Evolutionary conservation across 2,113 vertebrate genomes (phyloP), one percentile per base, ranked within the genome.

Genomic region (Paradisaea rubra): DNA sequence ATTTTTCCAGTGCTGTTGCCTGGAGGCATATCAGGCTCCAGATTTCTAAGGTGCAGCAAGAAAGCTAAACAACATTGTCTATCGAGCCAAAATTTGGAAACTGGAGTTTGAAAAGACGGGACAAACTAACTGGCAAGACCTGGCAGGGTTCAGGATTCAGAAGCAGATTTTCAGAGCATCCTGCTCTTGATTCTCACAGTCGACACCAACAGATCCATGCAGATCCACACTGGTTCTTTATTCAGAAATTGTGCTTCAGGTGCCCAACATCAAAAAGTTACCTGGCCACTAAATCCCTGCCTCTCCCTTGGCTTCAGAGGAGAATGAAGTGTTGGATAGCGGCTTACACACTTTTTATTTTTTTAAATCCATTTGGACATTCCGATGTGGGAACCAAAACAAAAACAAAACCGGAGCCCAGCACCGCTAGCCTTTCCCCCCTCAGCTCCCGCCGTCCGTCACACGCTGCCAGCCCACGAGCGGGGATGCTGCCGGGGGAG

Each of bases 271-370:
- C 39, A 37, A 21, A 31, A 93, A 85, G 53, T 94, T 82, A 10
- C 30, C 50, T 7, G 19, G 52, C 23, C 47, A 16, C 42, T 23
- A 44, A 73, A 71, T 13, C 66, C 13, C 60, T 39, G 33, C 22
- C 17, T 53, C 7, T 30, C 17, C 8, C 47, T 49, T 19, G 6
- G 28, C 69, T 52, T 44, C 64, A 37, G 7, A 59, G 59, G 7
- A 50, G 25, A 59, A 31, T 0, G 39, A 68, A n/a, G 25, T 8
- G 13, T 0, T 2, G 35, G 35, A 14, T 1, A 41, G 22, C 0
- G 20, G 17, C 21, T 63, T 47, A 41, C 0, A 23, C 19, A 28
- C 28, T 10, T 22, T 11, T 13, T 5, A 10, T 47, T 42, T 45
- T 25, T 28, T 8, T 1, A 1, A 45, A 69, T 25, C 33, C 4